Conservation (phyloP, 2,888 invertebrate genomes). For the Agrilus biguttatus region DNA sequence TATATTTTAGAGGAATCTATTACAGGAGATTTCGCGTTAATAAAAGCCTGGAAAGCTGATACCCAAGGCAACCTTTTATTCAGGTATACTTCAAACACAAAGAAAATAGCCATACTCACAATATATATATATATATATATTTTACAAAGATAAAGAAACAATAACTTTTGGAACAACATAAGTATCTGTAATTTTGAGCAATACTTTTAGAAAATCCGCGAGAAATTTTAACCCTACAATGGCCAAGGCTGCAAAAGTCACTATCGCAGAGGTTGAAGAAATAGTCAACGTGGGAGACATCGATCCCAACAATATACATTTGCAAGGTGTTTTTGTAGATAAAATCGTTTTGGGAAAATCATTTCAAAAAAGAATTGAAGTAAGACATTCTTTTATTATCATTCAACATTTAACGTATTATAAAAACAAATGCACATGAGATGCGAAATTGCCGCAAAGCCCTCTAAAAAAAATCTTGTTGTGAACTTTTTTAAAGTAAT, state of each 20-base stretch:
- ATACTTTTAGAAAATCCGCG: conserved; percentile 67
- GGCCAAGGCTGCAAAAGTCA: conserved; percentile 80
- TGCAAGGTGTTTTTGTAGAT: conserved; percentile 90
- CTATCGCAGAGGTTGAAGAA: conserved; percentile 94
- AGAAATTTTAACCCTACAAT: conserved; percentile 93
- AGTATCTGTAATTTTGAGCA: too few relatives aligned
- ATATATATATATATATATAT: too few relatives aligned
- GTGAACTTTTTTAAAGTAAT: too few relatives aligned
- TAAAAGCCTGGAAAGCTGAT: conserved; percentile 98
- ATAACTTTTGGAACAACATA: neutral
- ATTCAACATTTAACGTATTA: neutral
- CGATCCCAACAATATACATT: conserved; percentile 69
- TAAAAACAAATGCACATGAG: neutral
- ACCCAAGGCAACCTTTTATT: conserved; percentile 79
- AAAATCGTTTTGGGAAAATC: conserved; percentile 63
- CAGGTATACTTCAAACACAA: conserved; percentile 30
- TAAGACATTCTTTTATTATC: conserved; percentile 16
- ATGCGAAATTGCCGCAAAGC: neutral
- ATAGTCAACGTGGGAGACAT: conserved; percentile 74
- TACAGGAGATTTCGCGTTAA: conserved; percentile 86
- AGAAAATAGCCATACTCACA: too few relatives aligned
- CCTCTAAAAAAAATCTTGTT: conserved; percentile 1
- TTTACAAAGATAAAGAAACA: too few relatives aligned
- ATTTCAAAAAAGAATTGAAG: conserved; percentile 87
- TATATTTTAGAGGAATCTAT: conserved; percentile 95